A percentile compares a stretch with the other conserved stretches of the same genome.
Conservation (phyloP, 1,140 invertebrate genomes). For the Zaprionus lachaisei region DNA sequence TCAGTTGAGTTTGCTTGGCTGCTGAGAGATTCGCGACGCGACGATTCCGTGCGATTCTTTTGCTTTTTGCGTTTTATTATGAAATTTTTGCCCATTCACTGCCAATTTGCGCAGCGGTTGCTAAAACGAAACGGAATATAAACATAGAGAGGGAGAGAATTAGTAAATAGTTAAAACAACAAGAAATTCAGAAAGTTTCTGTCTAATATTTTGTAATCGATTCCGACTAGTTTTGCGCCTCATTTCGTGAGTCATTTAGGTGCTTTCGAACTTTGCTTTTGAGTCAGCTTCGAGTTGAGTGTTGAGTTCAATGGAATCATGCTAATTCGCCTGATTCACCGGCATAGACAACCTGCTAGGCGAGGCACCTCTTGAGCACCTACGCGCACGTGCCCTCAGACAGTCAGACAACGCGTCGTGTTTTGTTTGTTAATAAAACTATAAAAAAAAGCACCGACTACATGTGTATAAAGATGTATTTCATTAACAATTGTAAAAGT, state of each 20-base stretch:
- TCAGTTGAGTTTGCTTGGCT: slow-evolving; percentile 56
- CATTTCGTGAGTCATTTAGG: slow-evolving; percentile 54
- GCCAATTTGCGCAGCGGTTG: slow-evolving; percentile 62
- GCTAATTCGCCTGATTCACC: slow-evolving; percentile 64
- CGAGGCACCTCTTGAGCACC: slow-evolving; percentile 14
- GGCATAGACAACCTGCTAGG: not conserved
- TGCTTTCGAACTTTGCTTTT: slow-evolving; percentile 46
- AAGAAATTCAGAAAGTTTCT: slow-evolving; percentile 49
- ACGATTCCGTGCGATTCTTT: slow-evolving; percentile 24
- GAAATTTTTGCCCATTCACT: slow-evolving; percentile 76
- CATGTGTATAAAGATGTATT: slow-evolving; percentile 7
- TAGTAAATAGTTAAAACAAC: slow-evolving; percentile 21
- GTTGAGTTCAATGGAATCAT: slow-evolving; percentile 57
- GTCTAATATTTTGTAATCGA: slow-evolving; percentile 62
- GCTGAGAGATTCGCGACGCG: slow-evolving; percentile 11
- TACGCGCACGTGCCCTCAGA: slow-evolving; percentile 47
- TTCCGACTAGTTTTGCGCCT: slow-evolving; percentile 54
- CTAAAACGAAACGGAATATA: slow-evolving; percentile 31
- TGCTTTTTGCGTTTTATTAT: slow-evolving; percentile 68
- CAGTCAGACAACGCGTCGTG: not conserved
- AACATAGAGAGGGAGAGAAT: slow-evolving; percentile 22
- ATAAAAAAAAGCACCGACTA: not conserved
- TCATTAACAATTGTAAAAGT: slow-evolving; percentile 18
- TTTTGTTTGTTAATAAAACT: slow-evolving; percentile 7
- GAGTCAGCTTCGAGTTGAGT: slow-evolving; percentile 52